These are phyloP conservation scores for Malachius bipustulatus DNA, from an alignment of 2,888 invertebrate genomes.

Conservation along the genomic window DNA sequence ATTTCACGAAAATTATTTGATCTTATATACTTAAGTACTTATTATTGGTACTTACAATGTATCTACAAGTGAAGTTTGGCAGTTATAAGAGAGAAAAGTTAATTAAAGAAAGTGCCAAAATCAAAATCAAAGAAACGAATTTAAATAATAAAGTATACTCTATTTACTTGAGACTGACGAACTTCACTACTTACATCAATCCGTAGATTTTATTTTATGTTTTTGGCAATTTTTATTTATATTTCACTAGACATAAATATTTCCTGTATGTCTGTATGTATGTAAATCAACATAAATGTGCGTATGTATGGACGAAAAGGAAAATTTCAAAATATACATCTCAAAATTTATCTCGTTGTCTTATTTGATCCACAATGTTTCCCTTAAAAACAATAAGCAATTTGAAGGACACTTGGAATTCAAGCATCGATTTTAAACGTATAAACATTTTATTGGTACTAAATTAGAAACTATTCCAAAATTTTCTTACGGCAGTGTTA, in stretches of 20 bases:
- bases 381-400: too few species aligned
- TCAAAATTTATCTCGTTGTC: constrained; percentile 14
- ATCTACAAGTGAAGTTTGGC: too few species aligned
- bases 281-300: constrained; percentile 36
- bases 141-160: constrained; percentile 22
- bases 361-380: too few species aligned
- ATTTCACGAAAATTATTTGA: too few species aligned
- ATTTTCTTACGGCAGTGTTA: too few species aligned
- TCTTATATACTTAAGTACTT: too few species aligned
- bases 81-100: constrained; percentile 13
- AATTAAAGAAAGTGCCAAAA: constrained; percentile 22
- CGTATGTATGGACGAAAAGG: constrained; percentile 37
- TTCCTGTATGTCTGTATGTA: constrained; percentile 38
- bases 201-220: constrained; percentile 11
- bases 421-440: too few species aligned
- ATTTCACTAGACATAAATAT: constrained; percentile 26
- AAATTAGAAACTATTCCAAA: too few species aligned
- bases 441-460: too few species aligned
- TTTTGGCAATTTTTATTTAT: constrained; percentile 10
- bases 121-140: constrained; percentile 24
- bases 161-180: constrained; percentile 16
- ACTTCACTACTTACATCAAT: constrained; percentile 18
- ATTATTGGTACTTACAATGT: too few species aligned
- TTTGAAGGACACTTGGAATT: too few species aligned
- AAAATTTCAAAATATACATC: constrained; percentile 35